Evolutionary conservation across 1,140 invertebrate genomes (phyloP), one percentile per base, ranked within the genome.

Genomic region (Drosophila miranda): DNA sequence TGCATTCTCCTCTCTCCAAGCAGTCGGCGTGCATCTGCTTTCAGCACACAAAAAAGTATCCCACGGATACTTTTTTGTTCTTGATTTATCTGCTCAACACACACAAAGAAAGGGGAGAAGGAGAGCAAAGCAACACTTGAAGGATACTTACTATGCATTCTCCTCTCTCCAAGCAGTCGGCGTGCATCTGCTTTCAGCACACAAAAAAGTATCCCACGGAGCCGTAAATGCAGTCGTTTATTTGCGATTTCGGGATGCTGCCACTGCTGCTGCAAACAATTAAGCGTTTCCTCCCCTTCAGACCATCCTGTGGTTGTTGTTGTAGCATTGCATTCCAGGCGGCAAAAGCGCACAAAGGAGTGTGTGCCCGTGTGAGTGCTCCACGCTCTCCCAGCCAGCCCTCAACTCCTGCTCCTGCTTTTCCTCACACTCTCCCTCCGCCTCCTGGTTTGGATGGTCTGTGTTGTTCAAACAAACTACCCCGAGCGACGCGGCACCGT

Each of bases 381-480:
- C 48, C 61, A 66, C 51, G 76, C 60, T 74, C 48, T 58, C 30
- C 60, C 66, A 44, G 26, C 30, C 48, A 61, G 54, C 64, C 48
- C n/a, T 48, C 23, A 23, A 13, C 62, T 61, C n/a, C n/a, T 53
- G 26, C 52, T 61, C 30, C 43, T 68, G 34, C 50, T 56, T 26
- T 60, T 61, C 34, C 34, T 13, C 34, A 11, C 34, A 38, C 34
- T 38, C 34, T 38, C 34, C 34, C 4, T 38, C 34, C 11, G 34
- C 34, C 34, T 38, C 34, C 34, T 38, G 34, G 34, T 38, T 38
- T 13, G 11, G 34, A 62, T 58, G 48, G 41, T 74, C 60, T 53
- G 69, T 70, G 78, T 84, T 83, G 75, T 83, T 73, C 62, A 69
- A 79, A 79, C 78, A 84, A 84, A 86, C 81, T 86, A 84, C 81